Evolutionary conservation across 2,113 vertebrate species (phyloP), one percentile per base, ranked within the genome.

Genomic region (Dasypus novemcinctus): DNA sequence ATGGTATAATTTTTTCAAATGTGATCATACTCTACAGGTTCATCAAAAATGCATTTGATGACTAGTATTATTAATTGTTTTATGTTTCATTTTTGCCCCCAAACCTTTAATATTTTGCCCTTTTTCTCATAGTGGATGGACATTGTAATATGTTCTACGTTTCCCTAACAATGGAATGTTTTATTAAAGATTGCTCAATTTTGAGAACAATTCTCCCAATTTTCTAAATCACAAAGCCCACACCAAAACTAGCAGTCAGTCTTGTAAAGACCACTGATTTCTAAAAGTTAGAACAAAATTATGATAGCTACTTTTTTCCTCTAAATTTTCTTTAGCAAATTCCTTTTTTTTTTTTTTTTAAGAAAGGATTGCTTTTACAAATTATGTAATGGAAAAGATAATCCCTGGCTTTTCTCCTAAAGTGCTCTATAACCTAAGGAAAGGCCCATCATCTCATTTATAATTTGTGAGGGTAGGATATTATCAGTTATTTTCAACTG

Each of bases 161-260:
- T 82, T 75, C 81, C 33, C 86, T 36, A 95, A 88, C 10, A 15
- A 5, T 87, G 71, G 23, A 6, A 10, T 85, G 2, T 5, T 36
- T 92, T 72, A n/a, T 78, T 81, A 90, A 63, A 49, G 90, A 68
- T 81, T 31, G 94, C 21, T 94, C 9, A 59, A 9, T 78, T 94
- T 90, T 91, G 31, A 27, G 54, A 95, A 27, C 29, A 14, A 1
- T 5, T 49, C 0, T 85, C 88, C 78, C 15, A 78, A 21, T 27
- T 84, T 94, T 95, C 43, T 43, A 83, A 83, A 79, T 86, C 29
- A 61, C 29, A 80, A 61, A 8, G 43, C 29, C 36, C 5, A 64
- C 5, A 64, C 41, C 25, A 49, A 81, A 76, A 88, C 23, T 49
- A 72, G 59, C 18, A 79, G 20, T 69, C 21, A 8, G 0, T 71